These are phyloP conservation scores for Erithacus rubecula DNA, from an alignment of 2,797 vertebrate species.

Conservation along the genomic window DNA sequence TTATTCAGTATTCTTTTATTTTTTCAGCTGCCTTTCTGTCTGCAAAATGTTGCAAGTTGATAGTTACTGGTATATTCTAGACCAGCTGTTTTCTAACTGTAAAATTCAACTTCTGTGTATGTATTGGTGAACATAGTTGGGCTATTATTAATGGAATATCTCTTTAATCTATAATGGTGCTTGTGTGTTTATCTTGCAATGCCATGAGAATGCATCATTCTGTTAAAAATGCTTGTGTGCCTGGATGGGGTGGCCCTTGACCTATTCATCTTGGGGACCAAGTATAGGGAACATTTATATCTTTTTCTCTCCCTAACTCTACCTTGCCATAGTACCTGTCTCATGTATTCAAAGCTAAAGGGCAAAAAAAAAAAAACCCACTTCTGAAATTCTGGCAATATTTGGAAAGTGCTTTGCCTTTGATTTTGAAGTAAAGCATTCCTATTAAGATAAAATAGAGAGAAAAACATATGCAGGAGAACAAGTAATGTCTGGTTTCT, in stretches of 20 bases:
- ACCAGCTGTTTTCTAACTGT: background rate
- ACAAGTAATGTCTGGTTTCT: background rate
- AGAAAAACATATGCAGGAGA: background rate
- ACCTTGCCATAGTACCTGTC: background rate
- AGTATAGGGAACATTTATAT: background rate
- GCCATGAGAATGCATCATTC: background rate
- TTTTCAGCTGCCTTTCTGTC: background rate
- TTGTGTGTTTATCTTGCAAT: background rate
- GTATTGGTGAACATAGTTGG: background rate
- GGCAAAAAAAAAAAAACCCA: background rate
- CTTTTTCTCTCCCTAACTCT: background rate
- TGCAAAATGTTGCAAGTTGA: background rate
- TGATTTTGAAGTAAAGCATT: background rate
- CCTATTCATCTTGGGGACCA: background rate
- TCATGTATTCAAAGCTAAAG: background rate
- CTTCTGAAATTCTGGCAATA: background rate
- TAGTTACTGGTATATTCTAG: background rate
- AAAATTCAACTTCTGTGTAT: background rate
- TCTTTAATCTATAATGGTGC: background rate
- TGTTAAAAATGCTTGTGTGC: background rate
- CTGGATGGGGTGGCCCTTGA: background rate
- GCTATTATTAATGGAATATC: background rate
- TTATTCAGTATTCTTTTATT: background rate
- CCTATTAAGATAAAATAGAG: background rate
- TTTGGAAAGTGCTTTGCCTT: background rate